A percentile compares a stretch with the other conserved stretches of the same genome.
Evolutionary conservation across 2,797 vertebrate genomes (phyloP).

Genomic region (Xenentodon cancila): DNA sequence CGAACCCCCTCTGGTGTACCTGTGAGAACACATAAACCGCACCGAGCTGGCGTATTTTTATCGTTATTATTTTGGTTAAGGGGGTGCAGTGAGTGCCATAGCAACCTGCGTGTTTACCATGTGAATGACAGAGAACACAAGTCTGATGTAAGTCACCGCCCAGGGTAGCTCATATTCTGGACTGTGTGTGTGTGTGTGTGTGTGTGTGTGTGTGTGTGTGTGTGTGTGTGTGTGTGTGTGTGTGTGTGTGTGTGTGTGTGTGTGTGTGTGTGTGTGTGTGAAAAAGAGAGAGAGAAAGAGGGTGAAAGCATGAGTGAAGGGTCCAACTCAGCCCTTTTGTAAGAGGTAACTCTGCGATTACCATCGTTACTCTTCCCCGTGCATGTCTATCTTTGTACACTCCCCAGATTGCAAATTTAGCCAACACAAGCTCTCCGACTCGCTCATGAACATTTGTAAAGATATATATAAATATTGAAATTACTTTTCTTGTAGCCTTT

Average conservation of each 20-base stretch:
- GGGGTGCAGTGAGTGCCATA: constrained; percentile 56
- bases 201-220: constrained; percentile 8
- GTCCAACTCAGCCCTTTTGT: constrained; percentile 82
- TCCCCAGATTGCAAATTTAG: constrained; percentile 63
- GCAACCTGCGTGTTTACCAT: constrained; percentile 52
- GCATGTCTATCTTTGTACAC: constrained; percentile 88
- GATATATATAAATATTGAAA: constrained; percentile 90
- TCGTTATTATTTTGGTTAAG: constrained; percentile 15
- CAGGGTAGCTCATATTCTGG: too few relatives aligned
- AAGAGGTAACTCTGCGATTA: constrained; percentile 74
- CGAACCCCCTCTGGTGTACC: background rate
- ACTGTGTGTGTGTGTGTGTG: constrained; percentile 17
- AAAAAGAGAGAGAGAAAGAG: background rate
- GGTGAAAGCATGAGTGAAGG: constrained; percentile 39
- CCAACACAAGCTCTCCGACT: constrained; percentile 69
- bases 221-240: constrained; percentile 10
- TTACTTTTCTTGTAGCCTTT: constrained; percentile 87
- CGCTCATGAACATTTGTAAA: constrained; percentile 84
- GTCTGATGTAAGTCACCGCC: constrained; percentile 1
- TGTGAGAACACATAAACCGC: constrained; percentile 29
- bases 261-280: constrained; percentile 14
- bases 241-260: background rate
- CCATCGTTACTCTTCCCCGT: constrained; percentile 79
- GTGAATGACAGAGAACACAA: constrained; percentile 29
- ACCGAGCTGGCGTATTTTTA: constrained; percentile 1